Evolutionary conservation across 2,888 invertebrate genomes (phyloP), one percentile per base, ranked within the genome.

Genomic region (Scaptomyza tumidula): DNA sequence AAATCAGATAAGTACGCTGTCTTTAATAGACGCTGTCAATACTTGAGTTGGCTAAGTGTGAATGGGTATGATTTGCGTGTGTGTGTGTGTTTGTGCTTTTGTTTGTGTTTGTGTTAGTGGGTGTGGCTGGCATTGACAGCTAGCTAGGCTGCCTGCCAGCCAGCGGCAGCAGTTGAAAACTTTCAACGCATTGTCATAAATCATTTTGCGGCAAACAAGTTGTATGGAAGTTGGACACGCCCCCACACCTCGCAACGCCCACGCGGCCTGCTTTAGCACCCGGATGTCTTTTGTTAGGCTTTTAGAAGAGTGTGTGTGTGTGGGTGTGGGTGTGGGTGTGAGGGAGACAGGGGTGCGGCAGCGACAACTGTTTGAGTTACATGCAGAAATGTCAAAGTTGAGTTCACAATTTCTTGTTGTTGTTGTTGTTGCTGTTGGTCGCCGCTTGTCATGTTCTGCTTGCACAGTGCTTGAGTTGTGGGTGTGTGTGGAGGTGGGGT

Each of bases 201-300:
- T 85, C 86, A 85, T 83, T 83, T 75, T 83, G 80, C 79, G 75
- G 79, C 75, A 86, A 85, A 83, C 81, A 86, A 81, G 76, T 65
- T 70, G 70, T 55, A 56, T 74, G 53, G 35, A 45, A 55, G 39
- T 49, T 55, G 56, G 60, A 75, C 66, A 73, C 71, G 69, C 71
- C 80, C 66, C 55, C 53, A 14, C 27, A 53, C 3, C 4, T 41
- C 10, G 16, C 41, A 16, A 41, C 11, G 7, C 16, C 41, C 9
- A 37, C 29, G 31, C 29, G 39, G 14, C 31, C 48, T n/a, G 35
- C 62, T 29, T 33, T 48, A 16, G 45, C 57, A 37, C 24, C 35
- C 50, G 48, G 54, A 54, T 48, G 49, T 31, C 62, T 59, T 71
- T 69, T 69, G 62, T 71, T 66, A 46, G 53, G 41, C 49, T 55